Conservation (phyloP, 2,888 invertebrate species). For the Vandiemenella viatica region DNA sequence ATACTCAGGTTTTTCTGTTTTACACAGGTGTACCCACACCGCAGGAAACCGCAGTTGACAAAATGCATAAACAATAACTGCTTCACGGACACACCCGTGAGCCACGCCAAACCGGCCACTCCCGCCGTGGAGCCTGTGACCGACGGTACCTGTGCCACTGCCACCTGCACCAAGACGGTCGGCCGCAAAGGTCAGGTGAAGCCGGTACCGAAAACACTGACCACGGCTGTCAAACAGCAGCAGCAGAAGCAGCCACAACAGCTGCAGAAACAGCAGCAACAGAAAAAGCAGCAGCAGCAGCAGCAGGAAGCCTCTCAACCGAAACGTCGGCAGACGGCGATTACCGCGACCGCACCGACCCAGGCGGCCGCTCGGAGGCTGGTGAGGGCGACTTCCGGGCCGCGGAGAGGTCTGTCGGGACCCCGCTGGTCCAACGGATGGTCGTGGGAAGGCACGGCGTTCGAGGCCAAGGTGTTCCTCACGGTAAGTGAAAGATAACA, state of each 20-base stretch:
- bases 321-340: no score
- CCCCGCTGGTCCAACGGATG: slow-evolving; percentile 84
- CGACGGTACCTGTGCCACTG: not conserved
- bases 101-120: not conserved
- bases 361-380: not conserved
- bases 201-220: not conserved
- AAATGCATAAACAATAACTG: no score
- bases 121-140: not conserved
- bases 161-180: not conserved
- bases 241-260: not conserved
- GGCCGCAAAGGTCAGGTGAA: not conserved
- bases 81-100: no score
- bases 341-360: not conserved
- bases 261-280: not conserved
- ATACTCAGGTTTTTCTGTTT: no score
- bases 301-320: not conserved
- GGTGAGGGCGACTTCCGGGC: no score
- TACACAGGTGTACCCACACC: no score
- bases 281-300: not conserved
- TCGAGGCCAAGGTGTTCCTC: slow-evolving; percentile 69
- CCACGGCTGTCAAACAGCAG: not conserved
- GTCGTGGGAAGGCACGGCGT: slow-evolving; percentile 77
- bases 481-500: slow-evolving; percentile 62
- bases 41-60: no score
- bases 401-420: slow-evolving; percentile 30